These are phyloP conservation scores for Archegozetes longisetosus DNA, from an alignment of 1,140 invertebrate species.

Conservation along the genomic window DNA sequence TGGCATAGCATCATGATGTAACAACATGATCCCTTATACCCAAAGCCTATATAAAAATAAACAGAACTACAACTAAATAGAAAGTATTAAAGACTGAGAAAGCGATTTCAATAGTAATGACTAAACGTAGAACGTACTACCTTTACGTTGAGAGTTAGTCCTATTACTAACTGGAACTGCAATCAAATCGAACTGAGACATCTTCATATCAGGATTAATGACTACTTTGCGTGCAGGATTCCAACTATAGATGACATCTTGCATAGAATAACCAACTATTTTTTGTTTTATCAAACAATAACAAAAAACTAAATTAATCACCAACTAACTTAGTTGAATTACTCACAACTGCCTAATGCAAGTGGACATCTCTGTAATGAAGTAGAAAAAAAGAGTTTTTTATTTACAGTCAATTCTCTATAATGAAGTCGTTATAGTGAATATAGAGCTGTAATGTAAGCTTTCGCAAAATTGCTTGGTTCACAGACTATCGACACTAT, in stretches of 20 bases:
- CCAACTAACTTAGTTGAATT: conserved; percentile 14
- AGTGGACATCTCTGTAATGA: conserved; percentile 54
- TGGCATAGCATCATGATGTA: no score
- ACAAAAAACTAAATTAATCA: conserved; percentile 25
- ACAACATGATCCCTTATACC: no score
- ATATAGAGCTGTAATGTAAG: no score
- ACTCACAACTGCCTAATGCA: conserved; percentile 85
- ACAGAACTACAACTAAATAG: no score
- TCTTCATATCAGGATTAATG: conserved; percentile 70
- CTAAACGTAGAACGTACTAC: background rate
- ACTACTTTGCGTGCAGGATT: conserved; percentile 60
- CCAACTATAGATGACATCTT: conserved; percentile 80
- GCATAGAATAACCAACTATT: conserved; percentile 72
- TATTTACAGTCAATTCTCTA: no score
- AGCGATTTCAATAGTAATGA: background rate
- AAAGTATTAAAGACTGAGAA: no score
- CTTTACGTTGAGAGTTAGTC: background rate
- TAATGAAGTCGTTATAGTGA: no score
- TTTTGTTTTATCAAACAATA: background rate
- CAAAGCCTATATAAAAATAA: no score
- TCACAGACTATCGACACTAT: no score
- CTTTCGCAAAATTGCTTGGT: no score
- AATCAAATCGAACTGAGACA: conserved; percentile 80
- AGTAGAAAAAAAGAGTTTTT: background rate
- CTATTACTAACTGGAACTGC: conserved; percentile 55